phyloP scores from a whole-genome alignment of 2,113 vertebrate species.

The Bujurquina vittata region DNA sequence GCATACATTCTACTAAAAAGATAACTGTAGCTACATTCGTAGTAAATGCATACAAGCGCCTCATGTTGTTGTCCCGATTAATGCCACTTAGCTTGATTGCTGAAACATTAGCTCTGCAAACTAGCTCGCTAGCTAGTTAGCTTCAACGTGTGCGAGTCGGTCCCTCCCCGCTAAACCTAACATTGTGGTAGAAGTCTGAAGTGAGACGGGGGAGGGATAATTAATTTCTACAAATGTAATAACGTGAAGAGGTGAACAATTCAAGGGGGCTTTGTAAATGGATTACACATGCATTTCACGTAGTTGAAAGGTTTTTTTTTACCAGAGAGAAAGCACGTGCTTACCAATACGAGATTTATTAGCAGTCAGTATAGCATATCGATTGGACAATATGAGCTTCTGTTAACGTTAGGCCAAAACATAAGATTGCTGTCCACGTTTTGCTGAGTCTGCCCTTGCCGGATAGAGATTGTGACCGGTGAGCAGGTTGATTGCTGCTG shows the following conservation, averaged over 20 bases:
- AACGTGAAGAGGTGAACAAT: background rate
- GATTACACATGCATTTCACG: background rate
- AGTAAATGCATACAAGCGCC: background rate
- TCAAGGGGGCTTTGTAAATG: accelerated
- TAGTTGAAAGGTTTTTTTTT: conserved; percentile 5
- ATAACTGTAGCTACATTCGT: background rate
- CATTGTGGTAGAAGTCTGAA: background rate
- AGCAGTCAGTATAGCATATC: background rate
- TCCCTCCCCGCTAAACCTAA: conserved; percentile 46
- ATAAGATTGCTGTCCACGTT: conserved; percentile 25
- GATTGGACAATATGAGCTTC: background rate
- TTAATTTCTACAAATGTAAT: accelerated
- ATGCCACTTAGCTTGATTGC: conserved; percentile 8
- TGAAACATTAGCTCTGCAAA: conserved; percentile 50
- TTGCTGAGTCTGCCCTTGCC: conserved; percentile 5
- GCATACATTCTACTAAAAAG: background rate
- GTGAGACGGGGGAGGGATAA: background rate
- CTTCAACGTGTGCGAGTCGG: conserved; percentile 65
- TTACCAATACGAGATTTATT: conserved; percentile 37
- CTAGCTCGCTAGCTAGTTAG: conserved; percentile 64
- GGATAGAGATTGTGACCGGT: background rate
- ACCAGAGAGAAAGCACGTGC: conserved; percentile 61
- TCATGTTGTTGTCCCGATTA: conserved; percentile 65
- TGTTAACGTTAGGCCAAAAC: conserved; percentile 17
- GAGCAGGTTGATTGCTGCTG: background rate